Evolutionary conservation across 2,113 vertebrate genomes (phyloP).

Genomic region (Epinephelus lanceolatus): DNA sequence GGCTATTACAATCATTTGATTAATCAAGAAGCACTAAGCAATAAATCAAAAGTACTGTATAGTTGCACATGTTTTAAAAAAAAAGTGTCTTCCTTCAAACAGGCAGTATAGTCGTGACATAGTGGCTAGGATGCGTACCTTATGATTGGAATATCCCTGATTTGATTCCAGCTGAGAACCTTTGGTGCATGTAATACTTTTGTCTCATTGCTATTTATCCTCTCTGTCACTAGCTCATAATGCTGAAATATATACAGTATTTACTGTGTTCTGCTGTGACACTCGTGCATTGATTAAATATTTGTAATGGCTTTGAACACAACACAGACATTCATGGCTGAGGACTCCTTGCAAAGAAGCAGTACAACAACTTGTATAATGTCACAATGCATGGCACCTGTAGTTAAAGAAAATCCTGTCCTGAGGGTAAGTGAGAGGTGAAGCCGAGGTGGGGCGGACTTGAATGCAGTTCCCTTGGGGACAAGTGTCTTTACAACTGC

Average conservation of each 20-base stretch:
- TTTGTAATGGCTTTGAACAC: not conserved
- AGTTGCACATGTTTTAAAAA: too few species aligned
- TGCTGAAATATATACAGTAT: not conserved
- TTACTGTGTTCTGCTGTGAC: not conserved
- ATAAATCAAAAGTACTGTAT: too few species aligned
- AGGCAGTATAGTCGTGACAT: too few species aligned
- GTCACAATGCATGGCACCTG: not conserved
- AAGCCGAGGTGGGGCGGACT: slow-evolving; percentile 9
- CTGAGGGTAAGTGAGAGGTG: not conserved
- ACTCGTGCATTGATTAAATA: not conserved
- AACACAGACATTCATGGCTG: not conserved
- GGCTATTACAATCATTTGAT: too few species aligned
- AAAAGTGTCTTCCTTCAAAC: too few species aligned
- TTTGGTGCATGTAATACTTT: too few species aligned
- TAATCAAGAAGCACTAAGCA: too few species aligned
- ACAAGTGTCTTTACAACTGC: slow-evolving; percentile 39
- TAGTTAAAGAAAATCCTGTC: not conserved
- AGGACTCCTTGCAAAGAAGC: not conserved
- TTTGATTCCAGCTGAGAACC: too few species aligned
- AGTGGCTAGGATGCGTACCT: not conserved
- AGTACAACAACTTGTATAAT: not conserved
- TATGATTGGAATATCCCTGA: not conserved
- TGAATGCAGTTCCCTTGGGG: slow-evolving; percentile 12
- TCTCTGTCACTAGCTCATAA: not conserved
- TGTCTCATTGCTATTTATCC: too few species aligned